Evolutionary conservation across 2,113 vertebrate species (phyloP), one percentile per base, ranked within the genome.

Genomic region (Aldabrachelys gigantea): DNA sequence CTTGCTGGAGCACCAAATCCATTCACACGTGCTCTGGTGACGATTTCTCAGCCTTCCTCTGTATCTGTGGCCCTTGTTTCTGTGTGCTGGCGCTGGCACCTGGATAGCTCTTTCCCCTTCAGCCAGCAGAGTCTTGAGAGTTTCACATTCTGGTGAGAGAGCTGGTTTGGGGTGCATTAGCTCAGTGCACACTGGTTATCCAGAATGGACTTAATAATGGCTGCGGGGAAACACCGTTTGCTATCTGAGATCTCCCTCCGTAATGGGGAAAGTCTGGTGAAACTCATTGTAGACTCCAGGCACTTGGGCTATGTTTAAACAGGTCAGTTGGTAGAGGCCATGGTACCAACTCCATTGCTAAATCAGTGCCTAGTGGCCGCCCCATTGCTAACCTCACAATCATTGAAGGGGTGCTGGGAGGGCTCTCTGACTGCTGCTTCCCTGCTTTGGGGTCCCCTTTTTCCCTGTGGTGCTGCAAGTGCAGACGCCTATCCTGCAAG

Each of bases 61-160:
- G 21, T 25, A 24, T 29, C 22, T 47, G 41, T 78, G 19, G 17
- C 65, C 52, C 7, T 4, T 69, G 65, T 87, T 59, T 25, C 1
- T 11, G 59, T 72, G 54, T 57, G 27, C 82, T 95, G 90, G 81
- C 0, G 80, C 31, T 17, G 22, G 41, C 0, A 1, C 3, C 41
- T 59, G 4, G 1, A 27, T 47, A 19, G 89, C 87, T 25, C 38
- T 85, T 27, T n/a, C 81, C 17, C 5, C 59, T 90, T 91, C 89
- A 59, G 82, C 87, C 19, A 87, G 21, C 75, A 85, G 52, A 41
- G 35, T 81, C 94, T 75, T 54, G 54, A 89, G 84, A 76, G 49
- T 82, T 94, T 91, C 84, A 38, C 84, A 96, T 93, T 87, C 88
- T 85, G 86, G 62, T 49, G 69, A 92, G 93, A 82, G 52, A 88